Conservation (phyloP, 2,113 vertebrate species). For the Clarias macrocephalus region DNA sequence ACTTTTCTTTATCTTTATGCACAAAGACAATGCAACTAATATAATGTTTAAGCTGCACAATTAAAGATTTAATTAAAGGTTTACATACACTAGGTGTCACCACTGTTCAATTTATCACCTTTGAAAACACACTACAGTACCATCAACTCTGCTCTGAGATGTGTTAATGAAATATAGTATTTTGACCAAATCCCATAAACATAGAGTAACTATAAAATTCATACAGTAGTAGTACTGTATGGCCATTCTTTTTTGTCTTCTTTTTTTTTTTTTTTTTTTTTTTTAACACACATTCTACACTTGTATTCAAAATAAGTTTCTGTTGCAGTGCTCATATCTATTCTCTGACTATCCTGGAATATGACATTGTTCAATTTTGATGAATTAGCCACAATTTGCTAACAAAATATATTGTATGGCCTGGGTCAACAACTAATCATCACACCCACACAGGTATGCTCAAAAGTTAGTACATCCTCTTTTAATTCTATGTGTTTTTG, state of each 20-base stretch:
- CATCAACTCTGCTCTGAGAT: background rate
- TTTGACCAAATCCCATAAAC: background rate
- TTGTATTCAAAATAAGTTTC: background rate
- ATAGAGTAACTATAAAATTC: background rate
- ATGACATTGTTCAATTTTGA: background rate
- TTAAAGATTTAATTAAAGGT: background rate
- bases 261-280: no score
- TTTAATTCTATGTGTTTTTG: no score
- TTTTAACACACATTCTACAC: no score
- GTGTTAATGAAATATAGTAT: background rate
- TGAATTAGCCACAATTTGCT: background rate
- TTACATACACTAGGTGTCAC: constrained; percentile 25
- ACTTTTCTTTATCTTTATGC: background rate
- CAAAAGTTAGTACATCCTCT: no score
- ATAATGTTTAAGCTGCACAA: background rate
- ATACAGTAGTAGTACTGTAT: background rate
- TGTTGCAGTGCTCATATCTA: background rate
- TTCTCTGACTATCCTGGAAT: background rate
- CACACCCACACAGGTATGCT: background rate
- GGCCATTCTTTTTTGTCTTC: no score
- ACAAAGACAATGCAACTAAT: background rate
- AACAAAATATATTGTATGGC: background rate
- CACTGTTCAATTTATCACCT: background rate
- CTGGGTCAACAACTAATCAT: background rate
- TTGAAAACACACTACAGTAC: background rate